A percentile compares a stretch with the other conserved stretches of the same genome.
Conservation (phyloP, 2,888 invertebrate species). For the Agonopterix arenella region DNA sequence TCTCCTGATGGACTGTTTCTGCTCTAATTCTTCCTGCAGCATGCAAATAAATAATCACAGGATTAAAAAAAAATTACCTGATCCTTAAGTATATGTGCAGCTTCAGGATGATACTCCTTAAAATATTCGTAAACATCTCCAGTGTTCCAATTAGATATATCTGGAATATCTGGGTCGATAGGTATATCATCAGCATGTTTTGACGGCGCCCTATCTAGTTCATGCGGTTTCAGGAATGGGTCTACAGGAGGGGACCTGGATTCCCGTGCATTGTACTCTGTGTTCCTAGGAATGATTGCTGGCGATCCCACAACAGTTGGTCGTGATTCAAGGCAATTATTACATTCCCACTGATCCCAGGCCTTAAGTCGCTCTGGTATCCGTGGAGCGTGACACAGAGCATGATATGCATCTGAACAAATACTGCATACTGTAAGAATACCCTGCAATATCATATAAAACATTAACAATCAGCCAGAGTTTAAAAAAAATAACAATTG, state of each 20-base stretch:
- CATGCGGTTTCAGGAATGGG: conserved; percentile 66
- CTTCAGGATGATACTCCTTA: conserved; percentile 84
- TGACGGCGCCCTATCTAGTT: conserved; percentile 57
- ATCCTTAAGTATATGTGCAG: conserved; percentile 87
- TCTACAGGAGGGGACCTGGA: conserved; percentile 35
- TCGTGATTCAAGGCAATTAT: conserved; percentile 76
- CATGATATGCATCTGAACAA: conserved; percentile 92
- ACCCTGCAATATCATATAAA: conserved; percentile 65
- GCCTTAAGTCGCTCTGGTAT: conserved; percentile 75
- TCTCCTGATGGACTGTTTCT: too few relatives aligned
- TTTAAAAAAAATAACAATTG: not conserved
- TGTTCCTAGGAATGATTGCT: conserved; percentile 42
- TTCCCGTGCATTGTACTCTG: conserved; percentile 39
- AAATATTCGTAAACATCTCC: conserved; percentile 91
- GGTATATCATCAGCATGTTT: conserved; percentile 56
- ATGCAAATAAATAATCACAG: too few relatives aligned
- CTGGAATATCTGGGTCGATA: conserved; percentile 83
- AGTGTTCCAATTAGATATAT: conserved; percentile 88
- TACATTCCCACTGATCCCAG: conserved; percentile 83
- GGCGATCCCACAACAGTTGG: conserved; percentile 55
- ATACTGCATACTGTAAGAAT: conserved; percentile 86
- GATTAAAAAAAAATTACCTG: conserved; percentile 75
- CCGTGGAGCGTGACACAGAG: conserved; percentile 85
- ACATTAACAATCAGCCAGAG: not conserved
- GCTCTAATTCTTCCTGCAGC: too few relatives aligned